phyloP scores from a whole-genome alignment of 2,797 vertebrate genomes.

The Austrolebias charrua region DNA sequence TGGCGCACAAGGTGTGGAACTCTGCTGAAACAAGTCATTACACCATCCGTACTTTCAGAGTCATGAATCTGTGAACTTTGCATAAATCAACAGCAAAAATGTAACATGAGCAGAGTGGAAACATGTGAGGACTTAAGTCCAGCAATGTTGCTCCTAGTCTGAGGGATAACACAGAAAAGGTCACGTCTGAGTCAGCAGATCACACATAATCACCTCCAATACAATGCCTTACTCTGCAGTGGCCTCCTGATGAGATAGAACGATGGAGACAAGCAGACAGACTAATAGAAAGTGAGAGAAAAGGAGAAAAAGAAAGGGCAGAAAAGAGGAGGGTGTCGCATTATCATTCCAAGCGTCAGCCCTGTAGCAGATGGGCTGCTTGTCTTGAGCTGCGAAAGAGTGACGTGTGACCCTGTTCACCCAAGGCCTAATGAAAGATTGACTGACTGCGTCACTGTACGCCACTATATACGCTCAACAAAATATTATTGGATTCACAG shows the following conservation, averaged over 20 bases:
- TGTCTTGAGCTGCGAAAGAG: constrained; percentile 80
- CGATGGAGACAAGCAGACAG: constrained; percentile 24
- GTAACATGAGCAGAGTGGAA: constrained; percentile 26
- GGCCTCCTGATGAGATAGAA: constrained; percentile 68
- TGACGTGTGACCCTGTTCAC: constrained; percentile 84
- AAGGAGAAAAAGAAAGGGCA: constrained; percentile 21
- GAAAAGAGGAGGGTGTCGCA: constrained; percentile 66
- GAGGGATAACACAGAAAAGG: constrained; percentile 75
- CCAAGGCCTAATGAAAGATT: constrained; percentile 86
- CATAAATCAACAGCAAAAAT: constrained; percentile 40
- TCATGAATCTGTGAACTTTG: constrained; percentile 32
- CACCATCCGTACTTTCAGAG: constrained; percentile 33
- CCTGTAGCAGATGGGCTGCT: constrained; percentile 83
- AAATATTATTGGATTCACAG: constrained; percentile 67
- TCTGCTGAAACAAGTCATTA: constrained; percentile 34
- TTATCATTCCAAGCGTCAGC: constrained; percentile 85
- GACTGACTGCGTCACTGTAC: constrained; percentile 70
- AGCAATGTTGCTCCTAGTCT: constrained; percentile 66
- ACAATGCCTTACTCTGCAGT: constrained; percentile 73
- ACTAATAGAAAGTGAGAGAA: constrained; percentile 27
- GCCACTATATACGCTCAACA: constrained; percentile 43
- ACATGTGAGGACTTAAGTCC: constrained; percentile 40
- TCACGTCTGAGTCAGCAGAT: constrained; percentile 81
- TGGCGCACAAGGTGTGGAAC: constrained; percentile 26
- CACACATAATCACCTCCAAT: constrained; percentile 78